Base-by-base conservation (phyloP, 2,797 vertebrate genomes). In the Rousettus madagascariensis region DNA sequence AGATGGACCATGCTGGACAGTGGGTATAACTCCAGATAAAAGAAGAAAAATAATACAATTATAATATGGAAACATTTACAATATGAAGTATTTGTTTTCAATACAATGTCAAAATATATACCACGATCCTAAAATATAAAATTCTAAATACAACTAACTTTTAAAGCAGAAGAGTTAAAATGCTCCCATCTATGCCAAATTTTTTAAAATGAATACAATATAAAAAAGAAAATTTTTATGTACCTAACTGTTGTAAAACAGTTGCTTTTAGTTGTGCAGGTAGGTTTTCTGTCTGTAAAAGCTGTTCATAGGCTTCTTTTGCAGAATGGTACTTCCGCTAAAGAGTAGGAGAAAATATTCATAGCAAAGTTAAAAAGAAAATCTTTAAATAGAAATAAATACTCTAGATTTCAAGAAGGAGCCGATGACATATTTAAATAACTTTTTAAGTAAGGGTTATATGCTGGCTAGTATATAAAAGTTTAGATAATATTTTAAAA, bases 221-320 rank as follows among this genome's bases (percentile, higher is more conserved):
- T 28, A 57, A 36, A 71, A 84, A 79, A 80, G 11, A 69, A 94
- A 92, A 38, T 38, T 53, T 90, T 57, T 83, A 87, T 65, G 41
- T 97, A 99, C 99, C 99, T 97, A 99, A 99, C 98, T 99, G 99
- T 98, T 99, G 99, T 98, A 99, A 99, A 94, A 99, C 99, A 97
- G 99, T 99, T 94, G 99, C 99, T 99, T 99, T 99, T 98, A 99
- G 99, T 99, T 99, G 99, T 98, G 99, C 98, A 98, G 99, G 99
- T 98, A 99, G 99, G 98, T 99, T 99, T 97, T 99, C 99, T 10
- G 98, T 99, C 98, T 99, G 99, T 98, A 99, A 97, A 98, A 99
- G 99, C 98, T 99, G 99, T 98, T 99, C 99, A 98, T 99, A 99
- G 61, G 99, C 99, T 98, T 99, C 99, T 98, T 99, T 99, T 97